These are phyloP conservation scores for Emmelina monodactyla DNA, from an alignment of 2,888 invertebrate genomes.

Conservation along the genomic window DNA sequence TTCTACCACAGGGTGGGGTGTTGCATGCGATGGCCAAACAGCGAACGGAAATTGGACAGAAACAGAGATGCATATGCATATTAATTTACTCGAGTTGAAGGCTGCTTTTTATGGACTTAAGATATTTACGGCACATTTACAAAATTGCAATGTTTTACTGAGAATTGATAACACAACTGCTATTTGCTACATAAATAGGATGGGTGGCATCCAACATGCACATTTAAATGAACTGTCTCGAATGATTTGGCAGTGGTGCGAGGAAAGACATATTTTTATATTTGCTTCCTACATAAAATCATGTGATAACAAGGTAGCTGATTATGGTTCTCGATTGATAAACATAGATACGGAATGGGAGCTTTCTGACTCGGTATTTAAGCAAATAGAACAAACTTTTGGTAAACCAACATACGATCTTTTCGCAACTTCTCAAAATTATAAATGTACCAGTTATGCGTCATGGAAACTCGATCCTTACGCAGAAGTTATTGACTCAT, in stretches of 20 bases:
- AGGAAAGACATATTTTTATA: not conserved
- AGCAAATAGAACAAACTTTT: not conserved
- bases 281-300: slow-evolving; percentile 1
- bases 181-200: not conserved
- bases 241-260: not conserved
- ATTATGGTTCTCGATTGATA: not conserved
- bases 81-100: not conserved
- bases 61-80: not conserved
- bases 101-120: not conserved
- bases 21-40: not conserved
- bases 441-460: no score
- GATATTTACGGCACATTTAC: not conserved
- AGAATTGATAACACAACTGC: slow-evolving; percentile 1
- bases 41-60: not conserved
- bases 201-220: not conserved
- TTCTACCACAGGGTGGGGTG: not conserved
- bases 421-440: not conserved
- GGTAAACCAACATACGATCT: not conserved
- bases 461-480: no score
- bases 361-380: not conserved
- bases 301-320: not conserved
- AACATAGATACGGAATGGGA: slow-evolving; percentile 1
- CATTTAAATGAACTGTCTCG: not conserved
- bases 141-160: not conserved
- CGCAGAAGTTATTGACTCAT: no score